Base-by-base conservation (phyloP, 2,113 vertebrate genomes). In the Pygoscelis adeliae region DNA sequence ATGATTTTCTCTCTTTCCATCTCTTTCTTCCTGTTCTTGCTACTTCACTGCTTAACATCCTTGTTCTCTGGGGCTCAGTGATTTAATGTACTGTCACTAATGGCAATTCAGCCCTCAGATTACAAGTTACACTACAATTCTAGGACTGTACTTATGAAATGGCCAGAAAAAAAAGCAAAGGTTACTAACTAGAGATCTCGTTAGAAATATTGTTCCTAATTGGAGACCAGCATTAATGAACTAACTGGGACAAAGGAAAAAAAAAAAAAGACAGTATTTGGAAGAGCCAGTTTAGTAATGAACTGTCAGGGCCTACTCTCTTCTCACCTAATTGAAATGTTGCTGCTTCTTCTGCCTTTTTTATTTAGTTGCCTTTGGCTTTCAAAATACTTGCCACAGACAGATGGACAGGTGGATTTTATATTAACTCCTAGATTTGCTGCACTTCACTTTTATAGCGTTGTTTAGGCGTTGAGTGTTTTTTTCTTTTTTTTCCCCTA, bases 281-380 rank as follows among this genome's bases (percentile, higher is more conserved):
- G 83, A 91, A 90, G 61, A 74, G 18, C 6, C 70, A 90, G 47
- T 62, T 61, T 69, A 29, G 71, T 93, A 93, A 94, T 94, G 82
- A 96, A 92, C 81, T 96, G 91, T 76, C 81, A 95, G 78, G 73
- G 9, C 84, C 76, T 65, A 88, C 47, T 92, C 90, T 84, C 44
- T 80, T 94, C 88, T 97, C 89, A 93, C 67, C 79, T 98, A 96
- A 97, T 98, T 97, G 96, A 95, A 96, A 97, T 94, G 50, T 55
- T 52, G 85, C 83, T 94, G 65, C 15, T 95, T 94, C 80, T 94
- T 49, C 52, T 91, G 69, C 52, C 63, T 93, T 77, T 97, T 97
- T 97, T 95, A 96, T 86, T 90, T 83, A 95, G 69, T 96, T 94
- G 91, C 93, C 95, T 94, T 97, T 97, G 93, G 96, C 95, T 97